These are phyloP conservation scores for Sylvilagus floridanus DNA, from an alignment of 2,797 vertebrate genomes.

Conservation along the genomic window DNA sequence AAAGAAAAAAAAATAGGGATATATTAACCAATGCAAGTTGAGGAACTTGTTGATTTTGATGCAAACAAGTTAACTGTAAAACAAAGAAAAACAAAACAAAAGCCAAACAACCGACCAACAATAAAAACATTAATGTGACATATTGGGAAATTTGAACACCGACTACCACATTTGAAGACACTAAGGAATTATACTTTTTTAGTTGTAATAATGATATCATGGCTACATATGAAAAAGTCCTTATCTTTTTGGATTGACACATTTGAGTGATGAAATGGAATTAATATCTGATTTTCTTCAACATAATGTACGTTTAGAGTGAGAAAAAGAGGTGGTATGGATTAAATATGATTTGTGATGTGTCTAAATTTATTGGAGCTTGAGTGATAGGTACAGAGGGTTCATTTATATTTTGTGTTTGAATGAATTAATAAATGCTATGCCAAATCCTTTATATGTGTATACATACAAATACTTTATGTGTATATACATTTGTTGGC, in stretches of 20 bases:
- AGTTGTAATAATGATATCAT: not conserved
- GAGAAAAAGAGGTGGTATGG: not conserved
- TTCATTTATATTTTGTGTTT: not conserved
- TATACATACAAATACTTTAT: not conserved
- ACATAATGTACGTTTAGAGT: not conserved
- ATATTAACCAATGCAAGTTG: not conserved
- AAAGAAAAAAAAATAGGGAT: too few species aligned
- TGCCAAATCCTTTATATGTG: not conserved
- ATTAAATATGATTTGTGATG: not conserved
- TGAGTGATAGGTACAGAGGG: not conserved
- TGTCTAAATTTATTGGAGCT: constrained; percentile 23
- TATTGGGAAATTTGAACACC: not conserved
- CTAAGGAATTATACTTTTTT: not conserved
- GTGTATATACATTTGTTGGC: not conserved
- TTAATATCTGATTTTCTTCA: not conserved
- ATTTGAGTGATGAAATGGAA: not conserved
- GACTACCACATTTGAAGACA: not conserved
- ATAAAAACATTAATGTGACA: not conserved
- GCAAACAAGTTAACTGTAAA: not conserved
- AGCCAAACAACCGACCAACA: not conserved
- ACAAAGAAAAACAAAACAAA: not conserved
- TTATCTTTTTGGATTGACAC: not conserved
- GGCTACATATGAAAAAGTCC: not conserved
- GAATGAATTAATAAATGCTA: not conserved
- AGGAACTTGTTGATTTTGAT: not conserved